Evolutionary conservation across 2,888 invertebrate genomes (phyloP), one percentile per base, ranked within the genome.

Genomic region (Panopea generosa): DNA sequence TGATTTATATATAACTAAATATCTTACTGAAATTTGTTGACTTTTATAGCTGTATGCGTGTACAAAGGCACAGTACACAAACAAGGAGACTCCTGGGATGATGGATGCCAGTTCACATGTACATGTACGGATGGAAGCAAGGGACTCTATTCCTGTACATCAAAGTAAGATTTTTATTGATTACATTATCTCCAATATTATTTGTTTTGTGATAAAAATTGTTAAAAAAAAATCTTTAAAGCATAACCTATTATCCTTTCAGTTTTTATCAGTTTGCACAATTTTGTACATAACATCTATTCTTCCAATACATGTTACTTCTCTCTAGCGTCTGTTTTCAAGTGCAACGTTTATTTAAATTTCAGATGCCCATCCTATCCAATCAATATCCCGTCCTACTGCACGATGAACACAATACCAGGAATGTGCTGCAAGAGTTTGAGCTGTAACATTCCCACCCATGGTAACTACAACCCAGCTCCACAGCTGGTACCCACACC

Each of bases 341-440:
- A n/a, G n/a, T n/a, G n/a, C n/a, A n/a, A n/a, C n/a, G n/a, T n/a
- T n/a, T n/a, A n/a, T n/a, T n/a, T n/a, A n/a, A n/a, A 33, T 66
- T 59, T 20, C 82, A 88, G 88, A 69, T 88, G 88, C 55, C 86
- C 88, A 38, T 57, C 68, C 26, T 84, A 84, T 68, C 87, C 87
- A 55, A 77, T 81, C 7, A 77, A 82, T 7, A 79, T 88, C 18
- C 88, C 88, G 1, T 59, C 57, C 43, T 87, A 85, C 74, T 88
- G 88, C 76, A 73, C 69, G 18, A 79, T 78, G 73, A 79, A 76
- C 47, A 71, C 56, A 4, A 78, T 87, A 18, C 87, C 88, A 16
- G 88, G 88, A 16, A 83, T 86, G 77, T 88, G 88, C 75, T 88
- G 88, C 59, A 82, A 84, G 33, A 75, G 82, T 20, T 70, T 88